Evolutionary conservation across 2,113 vertebrate genomes (phyloP).

Genomic region (Catagonus wagneri): DNA sequence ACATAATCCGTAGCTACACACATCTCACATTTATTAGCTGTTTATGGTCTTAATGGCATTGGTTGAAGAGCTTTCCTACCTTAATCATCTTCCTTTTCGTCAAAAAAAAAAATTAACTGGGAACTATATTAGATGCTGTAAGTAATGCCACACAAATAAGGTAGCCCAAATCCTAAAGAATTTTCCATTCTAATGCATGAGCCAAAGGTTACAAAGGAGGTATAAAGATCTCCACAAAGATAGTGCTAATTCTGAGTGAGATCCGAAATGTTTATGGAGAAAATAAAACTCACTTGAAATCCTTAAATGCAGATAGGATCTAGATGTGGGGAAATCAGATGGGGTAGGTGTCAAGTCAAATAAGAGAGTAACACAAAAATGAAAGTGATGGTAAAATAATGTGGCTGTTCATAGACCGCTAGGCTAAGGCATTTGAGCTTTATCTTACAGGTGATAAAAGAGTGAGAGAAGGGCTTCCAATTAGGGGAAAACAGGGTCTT

Average conservation of each 20-base stretch:
- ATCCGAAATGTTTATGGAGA: not conserved
- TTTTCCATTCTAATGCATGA: not conserved
- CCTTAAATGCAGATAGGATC: not conserved
- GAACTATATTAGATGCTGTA: not conserved
- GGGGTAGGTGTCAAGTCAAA: not conserved
- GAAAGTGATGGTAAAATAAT: not conserved
- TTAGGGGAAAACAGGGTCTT: not conserved
- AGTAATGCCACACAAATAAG: not conserved
- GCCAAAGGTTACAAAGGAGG: not conserved
- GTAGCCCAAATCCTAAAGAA: not conserved
- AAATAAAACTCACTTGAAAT: not conserved
- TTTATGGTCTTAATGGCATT: not conserved
- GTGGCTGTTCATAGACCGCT: not conserved
- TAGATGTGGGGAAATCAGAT: no score
- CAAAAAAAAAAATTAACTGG: not conserved
- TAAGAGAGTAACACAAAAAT: not conserved
- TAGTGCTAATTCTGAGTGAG: not conserved
- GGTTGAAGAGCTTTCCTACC: not conserved
- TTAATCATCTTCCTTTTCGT: not conserved
- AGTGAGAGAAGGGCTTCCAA: not conserved
- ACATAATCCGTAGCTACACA: constrained; percentile 36
- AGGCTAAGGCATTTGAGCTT: not conserved
- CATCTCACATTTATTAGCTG: constrained; percentile 35
- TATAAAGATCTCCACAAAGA: not conserved
- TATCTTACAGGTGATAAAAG: not conserved